Evolutionary conservation across 2,797 vertebrate genomes (phyloP), one percentile per base, ranked within the genome.

Genomic region (Xenops minutus): DNA sequence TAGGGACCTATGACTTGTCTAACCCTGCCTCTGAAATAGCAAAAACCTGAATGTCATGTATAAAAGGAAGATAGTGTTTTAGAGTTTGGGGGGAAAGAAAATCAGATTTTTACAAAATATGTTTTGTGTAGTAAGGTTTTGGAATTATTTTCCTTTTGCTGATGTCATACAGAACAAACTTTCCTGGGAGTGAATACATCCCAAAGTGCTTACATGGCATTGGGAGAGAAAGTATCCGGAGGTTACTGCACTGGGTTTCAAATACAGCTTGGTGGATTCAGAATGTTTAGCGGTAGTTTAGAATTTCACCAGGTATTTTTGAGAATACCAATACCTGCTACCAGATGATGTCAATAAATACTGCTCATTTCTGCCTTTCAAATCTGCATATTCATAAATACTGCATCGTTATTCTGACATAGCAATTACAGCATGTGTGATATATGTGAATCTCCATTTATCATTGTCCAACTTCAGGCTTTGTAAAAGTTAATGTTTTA

Each of bases 391-490:
- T 83, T 59, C 67, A 75, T 80, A 63, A 91, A 36, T 24, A 68
- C 17, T 10, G 2, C 59, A 41, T 56, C 0, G 0, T 64, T 56
- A 30, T 6, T 67, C 37, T 29, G 37, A 36, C 34, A 49, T 7
- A 64, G 64, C 39, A 67, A 39, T 95, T 92, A 34, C 29, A 68
- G 34, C 20, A 36, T 23, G 8, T 56, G 21, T 66, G 71, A 68
- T 61, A 36, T 39, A 56, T 41, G 51, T 54, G 58, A 72, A n/a
- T 84, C 69, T 92, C 58, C n/a, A 58, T 84, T 93, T 90, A 62
- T 86, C 85, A 46, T 81, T 83, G 29, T 85, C 29, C 18, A 73
- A 46, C 61, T 80, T 87, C 0, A 63, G 52, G 52, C 62, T 75
- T 89, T 72, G 51, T 71, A 80, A 29, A 76, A 92, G 74, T 21